Evolutionary conservation across 2,888 invertebrate species (phyloP).

Genomic region (Heteropelma amictum): DNA sequence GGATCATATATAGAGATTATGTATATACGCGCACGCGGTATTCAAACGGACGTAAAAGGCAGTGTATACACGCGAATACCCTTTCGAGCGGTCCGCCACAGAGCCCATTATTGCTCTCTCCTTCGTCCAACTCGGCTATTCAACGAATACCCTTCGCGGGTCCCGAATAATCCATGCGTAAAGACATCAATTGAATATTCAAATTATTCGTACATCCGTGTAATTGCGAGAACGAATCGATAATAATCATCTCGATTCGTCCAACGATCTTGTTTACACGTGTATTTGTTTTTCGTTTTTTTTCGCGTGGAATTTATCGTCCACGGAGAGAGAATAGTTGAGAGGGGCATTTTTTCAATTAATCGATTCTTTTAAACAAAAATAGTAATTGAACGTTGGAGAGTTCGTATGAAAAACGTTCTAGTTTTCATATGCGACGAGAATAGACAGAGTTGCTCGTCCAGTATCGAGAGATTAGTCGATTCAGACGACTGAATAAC

Average conservation of each 20-base stretch:
- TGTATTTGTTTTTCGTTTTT: too few species aligned
- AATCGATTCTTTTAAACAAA: too few species aligned
- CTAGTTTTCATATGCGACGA: too few species aligned
- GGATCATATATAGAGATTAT: too few species aligned
- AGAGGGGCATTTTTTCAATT: neutral
- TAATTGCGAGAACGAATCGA: too few species aligned
- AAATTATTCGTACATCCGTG: neutral
- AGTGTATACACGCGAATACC: neutral
- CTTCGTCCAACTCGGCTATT: neutral
- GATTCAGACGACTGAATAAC: too few species aligned
- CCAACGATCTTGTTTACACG: too few species aligned
- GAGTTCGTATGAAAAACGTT: neutral
- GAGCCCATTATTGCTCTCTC: constrained; percentile 2
- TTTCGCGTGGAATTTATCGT: neutral
- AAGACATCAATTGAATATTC: too few species aligned
- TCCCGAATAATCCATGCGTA: neutral
- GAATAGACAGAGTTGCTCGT: too few species aligned
- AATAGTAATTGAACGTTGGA: too few species aligned
- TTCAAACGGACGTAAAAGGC: constrained; percentile 11
- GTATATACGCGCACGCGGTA: too few species aligned
- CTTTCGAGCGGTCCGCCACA: neutral
- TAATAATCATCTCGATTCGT: constrained; percentile 11
- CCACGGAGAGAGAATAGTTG: neutral
- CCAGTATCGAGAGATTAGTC: too few species aligned
- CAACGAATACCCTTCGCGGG: constrained; percentile 27